Percentiles rank a stretch among this genome's conserved stretches.
Conservation (phyloP, 2,113 vertebrate species). For the Leptobrachium leishanense region DNA sequence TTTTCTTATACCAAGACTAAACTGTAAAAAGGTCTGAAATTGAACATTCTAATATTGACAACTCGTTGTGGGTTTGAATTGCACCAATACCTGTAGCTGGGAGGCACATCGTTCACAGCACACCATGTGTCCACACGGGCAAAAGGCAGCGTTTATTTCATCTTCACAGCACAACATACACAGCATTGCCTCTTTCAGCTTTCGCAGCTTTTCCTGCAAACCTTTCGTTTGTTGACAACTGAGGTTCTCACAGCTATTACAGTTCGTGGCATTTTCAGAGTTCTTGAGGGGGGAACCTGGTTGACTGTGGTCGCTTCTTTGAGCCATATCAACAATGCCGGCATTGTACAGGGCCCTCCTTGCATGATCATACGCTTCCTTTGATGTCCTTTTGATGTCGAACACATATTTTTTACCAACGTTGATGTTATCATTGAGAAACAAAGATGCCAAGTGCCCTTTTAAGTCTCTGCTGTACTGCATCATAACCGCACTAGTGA, state of each 20-base stretch:
- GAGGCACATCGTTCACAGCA: constrained; percentile 90
- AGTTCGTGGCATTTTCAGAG: constrained; percentile 72
- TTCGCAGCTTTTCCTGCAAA: constrained; percentile 87
- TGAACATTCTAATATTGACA: no score
- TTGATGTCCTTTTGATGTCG: constrained; percentile 93
- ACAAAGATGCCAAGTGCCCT: constrained; percentile 92
- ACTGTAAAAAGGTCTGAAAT: no score
- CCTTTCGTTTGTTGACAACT: constrained; percentile 84
- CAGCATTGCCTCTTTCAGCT: constrained; percentile 89
- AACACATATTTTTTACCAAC: constrained; percentile 98
- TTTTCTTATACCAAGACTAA: no score
- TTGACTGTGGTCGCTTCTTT: constrained; percentile 72
- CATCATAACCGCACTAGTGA: constrained; percentile 97
- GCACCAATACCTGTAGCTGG: constrained; percentile 83
- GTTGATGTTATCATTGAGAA: constrained; percentile 96
- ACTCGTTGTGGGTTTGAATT: no score
- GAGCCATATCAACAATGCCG: constrained; percentile 83
- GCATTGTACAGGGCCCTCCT: constrained; percentile 91
- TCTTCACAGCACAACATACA: constrained; percentile 94
- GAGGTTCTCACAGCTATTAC: constrained; percentile 76
- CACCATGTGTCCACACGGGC: constrained; percentile 95
- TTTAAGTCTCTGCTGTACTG: constrained; percentile 97
- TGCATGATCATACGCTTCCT: constrained; percentile 95
- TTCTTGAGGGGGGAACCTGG: constrained; percentile 75
- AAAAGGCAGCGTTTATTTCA: constrained; percentile 94